Conservation (phyloP, 1,140 invertebrate species). For the Bombus fervidus region DNA sequence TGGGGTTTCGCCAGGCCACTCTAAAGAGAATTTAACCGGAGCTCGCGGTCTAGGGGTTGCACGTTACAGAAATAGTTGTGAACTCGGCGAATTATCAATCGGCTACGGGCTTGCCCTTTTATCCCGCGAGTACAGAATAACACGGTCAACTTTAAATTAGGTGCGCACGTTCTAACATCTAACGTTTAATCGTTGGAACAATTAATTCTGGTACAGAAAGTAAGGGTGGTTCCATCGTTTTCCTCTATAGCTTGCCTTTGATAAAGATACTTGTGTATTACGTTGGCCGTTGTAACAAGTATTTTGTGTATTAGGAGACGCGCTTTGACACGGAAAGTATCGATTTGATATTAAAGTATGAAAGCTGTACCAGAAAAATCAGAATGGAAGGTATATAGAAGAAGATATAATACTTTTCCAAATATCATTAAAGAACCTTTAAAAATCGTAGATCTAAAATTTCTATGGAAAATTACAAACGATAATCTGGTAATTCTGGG, state of each 20-base stretch:
- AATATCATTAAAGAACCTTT: too few species aligned
- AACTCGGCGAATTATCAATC: conserved; percentile 54
- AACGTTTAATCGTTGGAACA: neutral
- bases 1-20: conserved; percentile 69
- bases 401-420: too few species aligned
- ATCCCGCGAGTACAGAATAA: neutral
- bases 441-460: too few species aligned
- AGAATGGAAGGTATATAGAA: too few species aligned
- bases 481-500: too few species aligned
- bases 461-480: too few species aligned
- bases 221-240: too few species aligned
- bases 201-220: neutral
- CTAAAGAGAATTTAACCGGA: conserved; percentile 70
- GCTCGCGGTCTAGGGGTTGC: conserved; percentile 48
- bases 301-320: too few species aligned
- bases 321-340: too few species aligned
- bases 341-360: too few species aligned
- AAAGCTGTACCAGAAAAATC: too few species aligned
- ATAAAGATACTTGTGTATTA: neutral
- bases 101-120: conserved; percentile 11
- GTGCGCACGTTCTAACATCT: neutral
- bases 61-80: conserved; percentile 55
- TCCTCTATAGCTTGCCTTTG: neutral
- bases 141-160: conserved; percentile 29
- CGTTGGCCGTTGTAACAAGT: too few species aligned